Percentiles rank a stretch among this genome's conserved stretches.
These are phyloP conservation scores for Alaudala cheleensis DNA, from an alignment of 2,113 vertebrate genomes.

Conservation along the genomic window DNA sequence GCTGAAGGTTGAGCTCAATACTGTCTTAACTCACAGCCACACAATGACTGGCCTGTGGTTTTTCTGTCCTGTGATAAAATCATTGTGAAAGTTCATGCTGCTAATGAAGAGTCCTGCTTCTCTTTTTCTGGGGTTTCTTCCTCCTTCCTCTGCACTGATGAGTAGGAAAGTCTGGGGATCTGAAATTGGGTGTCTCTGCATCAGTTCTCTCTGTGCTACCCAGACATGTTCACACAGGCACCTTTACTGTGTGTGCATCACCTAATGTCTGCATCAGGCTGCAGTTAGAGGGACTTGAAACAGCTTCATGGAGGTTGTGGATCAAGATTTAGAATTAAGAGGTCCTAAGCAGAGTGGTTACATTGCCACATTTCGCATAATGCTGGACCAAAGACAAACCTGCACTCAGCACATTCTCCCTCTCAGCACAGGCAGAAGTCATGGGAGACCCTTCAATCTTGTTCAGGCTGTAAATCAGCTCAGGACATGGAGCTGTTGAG, in stretches of 20 bases:
- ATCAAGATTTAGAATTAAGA: not conserved
- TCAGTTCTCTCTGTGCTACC: not conserved
- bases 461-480: not conserved
- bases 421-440: not conserved
- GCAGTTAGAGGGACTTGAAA: not conserved
- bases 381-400: not conserved
- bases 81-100: not conserved
- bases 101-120: not conserved
- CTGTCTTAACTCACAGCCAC: not conserved
- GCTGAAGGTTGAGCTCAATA: not conserved
- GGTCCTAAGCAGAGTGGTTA: not conserved
- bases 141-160: not conserved
- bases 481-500: not conserved
- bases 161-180: not conserved
- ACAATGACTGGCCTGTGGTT: not conserved
- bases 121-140: not conserved
- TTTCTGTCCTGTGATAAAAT: constrained; percentile 10
- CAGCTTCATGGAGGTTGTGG: not conserved
- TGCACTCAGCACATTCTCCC: not conserved
- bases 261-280: not conserved
- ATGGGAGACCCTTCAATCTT: not conserved
- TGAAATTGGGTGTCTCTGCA: not conserved
- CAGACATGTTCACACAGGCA: not conserved
- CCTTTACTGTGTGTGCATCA: not conserved
- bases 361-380: not conserved